These are phyloP conservation scores for Lissocephala sabroskyi DNA, from an alignment of 2,888 invertebrate species.

Conservation along the genomic window DNA sequence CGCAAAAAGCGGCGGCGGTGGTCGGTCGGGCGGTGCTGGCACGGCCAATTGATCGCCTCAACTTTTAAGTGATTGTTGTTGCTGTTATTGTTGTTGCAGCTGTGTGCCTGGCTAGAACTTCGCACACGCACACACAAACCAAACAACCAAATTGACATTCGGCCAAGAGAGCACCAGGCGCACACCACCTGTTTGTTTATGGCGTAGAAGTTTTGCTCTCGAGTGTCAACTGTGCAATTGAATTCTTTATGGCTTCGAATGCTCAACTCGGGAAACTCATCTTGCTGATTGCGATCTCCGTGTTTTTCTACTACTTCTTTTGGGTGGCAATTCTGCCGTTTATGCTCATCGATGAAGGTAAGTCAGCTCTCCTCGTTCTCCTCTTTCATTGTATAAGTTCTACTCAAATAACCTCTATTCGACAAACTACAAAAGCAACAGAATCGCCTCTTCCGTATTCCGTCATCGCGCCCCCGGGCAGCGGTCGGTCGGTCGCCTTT, in stretches of 20 bases:
- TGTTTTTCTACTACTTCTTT: slow-evolving; percentile 76
- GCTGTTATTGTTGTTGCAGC: background rate
- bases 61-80: background rate
- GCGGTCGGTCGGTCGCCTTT: slow-evolving; percentile 31
- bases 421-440: no score
- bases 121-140: slow-evolving; percentile 7
- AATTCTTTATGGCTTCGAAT: slow-evolving; percentile 75
- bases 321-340: slow-evolving; percentile 82
- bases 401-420: no score
- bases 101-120: slow-evolving; percentile 8
- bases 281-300: slow-evolving; percentile 74
- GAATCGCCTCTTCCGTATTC: no score
- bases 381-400: no score
- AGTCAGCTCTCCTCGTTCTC: no score
- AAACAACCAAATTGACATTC: slow-evolving; percentile 8
- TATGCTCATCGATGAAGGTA: slow-evolving; percentile 77
- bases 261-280: slow-evolving; percentile 76
- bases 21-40: slow-evolving; percentile 3
- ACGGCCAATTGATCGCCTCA: background rate
- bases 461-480: no score
- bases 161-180: slow-evolving; percentile 5
- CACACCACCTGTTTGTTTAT: slow-evolving; percentile 35
- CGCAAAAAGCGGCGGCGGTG: no score
- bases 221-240: slow-evolving; percentile 15
- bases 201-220: background rate